Conservation (phyloP, 2,113 vertebrate species). For the Aythya baeri region DNA sequence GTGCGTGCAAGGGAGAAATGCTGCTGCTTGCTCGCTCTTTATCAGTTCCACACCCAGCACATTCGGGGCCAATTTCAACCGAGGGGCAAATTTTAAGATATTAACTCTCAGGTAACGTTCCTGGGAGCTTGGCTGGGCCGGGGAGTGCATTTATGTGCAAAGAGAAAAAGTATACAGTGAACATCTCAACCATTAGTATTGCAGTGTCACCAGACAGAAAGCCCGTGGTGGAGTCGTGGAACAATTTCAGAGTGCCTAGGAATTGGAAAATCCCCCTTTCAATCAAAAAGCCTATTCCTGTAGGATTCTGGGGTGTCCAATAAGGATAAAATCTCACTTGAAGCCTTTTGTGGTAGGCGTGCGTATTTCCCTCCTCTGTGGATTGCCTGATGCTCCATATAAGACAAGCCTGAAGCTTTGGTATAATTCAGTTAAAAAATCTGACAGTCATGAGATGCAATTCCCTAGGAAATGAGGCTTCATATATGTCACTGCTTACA, state of each 20-base stretch:
- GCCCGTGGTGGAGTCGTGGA: neutral
- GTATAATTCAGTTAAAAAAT: constrained; percentile 22
- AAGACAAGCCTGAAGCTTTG: constrained; percentile 31
- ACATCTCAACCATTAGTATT: neutral
- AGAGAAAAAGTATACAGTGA: neutral
- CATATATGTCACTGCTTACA: neutral
- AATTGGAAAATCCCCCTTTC: neutral
- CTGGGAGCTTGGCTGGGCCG: neutral
- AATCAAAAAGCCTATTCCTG: neutral
- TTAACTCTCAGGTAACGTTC: neutral
- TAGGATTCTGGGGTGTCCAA: neutral
- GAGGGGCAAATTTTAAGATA: neutral
- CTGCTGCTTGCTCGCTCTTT: neutral
- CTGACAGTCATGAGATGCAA: neutral
- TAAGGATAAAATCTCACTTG: neutral
- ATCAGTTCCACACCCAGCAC: neutral
- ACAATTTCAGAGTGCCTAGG: neutral
- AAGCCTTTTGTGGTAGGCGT: neutral
- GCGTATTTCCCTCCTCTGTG: neutral
- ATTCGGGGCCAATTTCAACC: neutral
- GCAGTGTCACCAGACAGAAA: neutral
- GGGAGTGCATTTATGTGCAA: neutral
- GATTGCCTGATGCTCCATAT: neutral
- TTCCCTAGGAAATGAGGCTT: neutral
- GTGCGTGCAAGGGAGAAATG: neutral